Evolutionary conservation across 2,113 vertebrate genomes (phyloP), one percentile per base, ranked within the genome.

Genomic region (Agapornis roseicollis): DNA sequence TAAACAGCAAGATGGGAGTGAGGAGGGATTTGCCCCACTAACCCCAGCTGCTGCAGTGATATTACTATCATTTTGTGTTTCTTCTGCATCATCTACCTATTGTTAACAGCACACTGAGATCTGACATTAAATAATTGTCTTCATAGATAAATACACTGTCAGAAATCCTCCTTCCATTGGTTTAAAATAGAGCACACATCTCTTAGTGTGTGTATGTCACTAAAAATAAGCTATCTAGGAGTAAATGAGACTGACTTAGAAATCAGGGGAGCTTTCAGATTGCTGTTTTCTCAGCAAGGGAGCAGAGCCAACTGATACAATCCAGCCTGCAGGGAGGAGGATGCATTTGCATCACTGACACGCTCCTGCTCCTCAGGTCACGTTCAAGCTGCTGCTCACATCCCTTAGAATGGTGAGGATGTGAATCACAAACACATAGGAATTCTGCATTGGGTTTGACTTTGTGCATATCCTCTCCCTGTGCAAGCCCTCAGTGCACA

Each of bases 181-280:
- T 90, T 95, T 90, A 81, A 89, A 88, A 63, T 37, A 70, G 66
- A 96, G 79, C 55, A 56, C 0, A 0, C 29, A 19, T 80, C 88
- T 94, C 35, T 69, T 68, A 31, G 71, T 68, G 39, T 60, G 35
- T 8, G 11, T 25, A 39, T 63, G 39, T 60, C 0, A 2, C 88
- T 76, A 88, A 93, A 96, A 96, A 93, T 88, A 92, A 78, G 73
- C 65, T 52, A 64, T 63, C 85, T 64, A 66, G 60, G 37, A 80
- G 63, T 66, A 96, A 91, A 88, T 12, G 55, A 80, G 47, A 80
- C 46, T 29, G 61, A 73, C 70, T 76, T 65, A 61, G 53, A 68
- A 91, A 76, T 76, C 46, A 76, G 68, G 94, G 63, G 46, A 53
- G 28, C 16, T 87, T 81, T 81, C 60, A 77, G 58, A 42, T 31